Evolutionary conservation across 2,113 vertebrate genomes (phyloP), one percentile per base, ranked within the genome.

Genomic region (Mirounga angustirostris): DNA sequence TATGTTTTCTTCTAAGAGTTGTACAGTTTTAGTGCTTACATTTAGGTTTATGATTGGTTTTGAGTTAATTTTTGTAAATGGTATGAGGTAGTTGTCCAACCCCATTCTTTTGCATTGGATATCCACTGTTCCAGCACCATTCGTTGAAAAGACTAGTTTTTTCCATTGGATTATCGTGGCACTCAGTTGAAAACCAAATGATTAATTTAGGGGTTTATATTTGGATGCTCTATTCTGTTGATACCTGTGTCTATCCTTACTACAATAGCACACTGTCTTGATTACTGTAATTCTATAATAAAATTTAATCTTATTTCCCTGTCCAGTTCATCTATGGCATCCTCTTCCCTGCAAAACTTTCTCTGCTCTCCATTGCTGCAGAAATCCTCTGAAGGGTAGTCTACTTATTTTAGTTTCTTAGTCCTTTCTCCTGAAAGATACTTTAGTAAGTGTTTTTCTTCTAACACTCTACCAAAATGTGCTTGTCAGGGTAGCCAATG

Each of bases 31-130:
- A 65, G 30, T 43, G 36, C 26, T 59, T 93, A 90, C 6, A 28
- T 80, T 80, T 95, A 86, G 56, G 46, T 43, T 69, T 79, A 12
- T 54, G 22, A 56, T 69, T 40, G 22, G 36, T 58, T 93, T 89
- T 69, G 40, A 90, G 8, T 87, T 91, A 74, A 50, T 81, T 50
- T 94, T 81, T 79, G 1, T 65, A 30, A 71, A 71, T 67, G 10
- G 30, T 92, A 19, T 94, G 86, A n/a, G 21, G 19, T 30, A 54
- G 19, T 7, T 43, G 5, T 22, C 16, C 18, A 73, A 24, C 7
- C 79, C 85, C 40, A 58, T 94, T 84, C 30, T 74, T 81, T 91
- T 97, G 28, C 52, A 22, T 67, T 97, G 21, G 1, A 33, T 63
- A 67, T 73, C 69, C 54, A 91, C 61, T 73, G 24, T 94, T 87